Evolutionary conservation across 2,888 invertebrate species (phyloP).

Genomic region (Mallateleia sp.): DNA sequence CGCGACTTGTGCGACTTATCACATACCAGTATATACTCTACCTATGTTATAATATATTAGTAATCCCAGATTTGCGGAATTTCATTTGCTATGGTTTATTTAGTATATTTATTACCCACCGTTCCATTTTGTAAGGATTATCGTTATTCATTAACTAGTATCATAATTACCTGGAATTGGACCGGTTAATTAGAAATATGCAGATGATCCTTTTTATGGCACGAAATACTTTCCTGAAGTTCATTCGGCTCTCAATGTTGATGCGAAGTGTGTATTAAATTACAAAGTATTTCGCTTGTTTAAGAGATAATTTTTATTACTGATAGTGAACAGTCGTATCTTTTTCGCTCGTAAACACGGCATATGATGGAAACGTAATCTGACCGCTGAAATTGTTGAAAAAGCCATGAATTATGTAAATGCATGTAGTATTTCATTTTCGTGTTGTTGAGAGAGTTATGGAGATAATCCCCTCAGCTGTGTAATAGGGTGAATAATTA

Average conservation of each 20-base stretch:
- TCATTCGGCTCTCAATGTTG: no score
- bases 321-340: no score
- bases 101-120: slow-evolving; percentile 29
- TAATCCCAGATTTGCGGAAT: slow-evolving; percentile 63
- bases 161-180: no score
- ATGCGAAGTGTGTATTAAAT: no score
- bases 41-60: slow-evolving; percentile 61
- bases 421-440: background rate
- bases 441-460: slow-evolving; percentile 19
- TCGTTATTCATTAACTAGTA: no score
- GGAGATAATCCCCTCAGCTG: slow-evolving; percentile 9
- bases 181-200: no score
- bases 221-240: no score
- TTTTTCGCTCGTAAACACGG: no score
- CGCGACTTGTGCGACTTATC: slow-evolving; percentile 71
- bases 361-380: slow-evolving; percentile 17
- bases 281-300: no score
- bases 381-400: background rate
- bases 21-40: slow-evolving; percentile 47
- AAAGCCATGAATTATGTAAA: slow-evolving; percentile 1
- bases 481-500: slow-evolving; percentile 18
- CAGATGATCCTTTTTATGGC: no score
- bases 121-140: no score
- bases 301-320: no score
- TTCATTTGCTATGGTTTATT: slow-evolving; percentile 35